phyloP scores from a whole-genome alignment of 2,113 vertebrate species.

The Numenius arquata region DNA sequence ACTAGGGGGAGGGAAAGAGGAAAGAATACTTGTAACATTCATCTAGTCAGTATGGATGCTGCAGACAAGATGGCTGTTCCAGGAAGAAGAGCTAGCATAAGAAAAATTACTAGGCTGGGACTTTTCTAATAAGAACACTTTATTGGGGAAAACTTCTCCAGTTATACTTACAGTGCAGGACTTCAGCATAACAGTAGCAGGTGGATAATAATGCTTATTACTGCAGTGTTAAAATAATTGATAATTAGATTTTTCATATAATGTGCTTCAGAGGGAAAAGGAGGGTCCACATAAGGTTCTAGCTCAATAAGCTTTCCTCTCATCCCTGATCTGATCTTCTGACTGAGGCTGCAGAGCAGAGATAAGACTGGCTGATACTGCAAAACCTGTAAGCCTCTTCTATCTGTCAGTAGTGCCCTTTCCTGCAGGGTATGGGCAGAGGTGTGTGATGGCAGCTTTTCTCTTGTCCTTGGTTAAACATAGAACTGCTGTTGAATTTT shows the following conservation, averaged over 20 bases:
- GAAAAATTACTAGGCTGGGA: neutral
- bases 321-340: neutral
- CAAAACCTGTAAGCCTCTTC: neutral
- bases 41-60: neutral
- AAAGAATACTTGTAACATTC: neutral
- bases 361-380: neutral
- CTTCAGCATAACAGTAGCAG: neutral
- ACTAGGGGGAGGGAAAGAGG: neutral
- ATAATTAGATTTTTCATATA: neutral
- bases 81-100: neutral
- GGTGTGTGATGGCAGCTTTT: neutral
- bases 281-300: neutral
- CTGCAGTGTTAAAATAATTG: neutral
- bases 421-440: neutral
- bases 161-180: neutral
- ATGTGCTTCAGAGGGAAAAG: neutral
- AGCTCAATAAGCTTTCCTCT: neutral
- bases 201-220: neutral
- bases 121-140: neutral
- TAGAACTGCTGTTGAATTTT: neutral
- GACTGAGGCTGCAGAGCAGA: neutral
- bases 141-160: neutral
- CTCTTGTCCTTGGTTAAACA: conserved; percentile 16
- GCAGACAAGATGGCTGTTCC: neutral
- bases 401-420: neutral